Evolutionary conservation across 2,888 invertebrate species (phyloP).

Genomic region (Polyommatus iphigenia): DNA sequence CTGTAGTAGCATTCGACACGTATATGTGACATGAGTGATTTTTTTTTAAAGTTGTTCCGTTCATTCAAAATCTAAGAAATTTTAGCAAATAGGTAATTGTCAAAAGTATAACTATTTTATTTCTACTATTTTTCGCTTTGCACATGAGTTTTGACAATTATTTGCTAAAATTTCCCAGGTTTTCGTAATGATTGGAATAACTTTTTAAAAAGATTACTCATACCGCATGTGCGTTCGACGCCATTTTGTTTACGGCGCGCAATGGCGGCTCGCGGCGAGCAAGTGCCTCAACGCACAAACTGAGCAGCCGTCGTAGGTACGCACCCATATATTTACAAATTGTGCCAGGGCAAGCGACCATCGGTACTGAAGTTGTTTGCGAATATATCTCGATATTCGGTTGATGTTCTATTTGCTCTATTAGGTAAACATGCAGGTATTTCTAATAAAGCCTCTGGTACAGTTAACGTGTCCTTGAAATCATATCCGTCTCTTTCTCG

Average conservation of each 20-base stretch:
- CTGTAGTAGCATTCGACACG: constrained; percentile 16
- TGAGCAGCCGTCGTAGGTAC: constrained; percentile 32
- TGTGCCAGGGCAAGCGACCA: constrained; percentile 39
- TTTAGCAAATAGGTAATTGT: constrained; percentile 36
- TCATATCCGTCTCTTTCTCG: constrained; percentile 35
- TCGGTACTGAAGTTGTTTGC: constrained; percentile 37
- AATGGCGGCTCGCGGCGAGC: constrained; percentile 16
- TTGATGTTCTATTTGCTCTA: constrained; percentile 16
- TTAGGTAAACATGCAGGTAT: not conserved
- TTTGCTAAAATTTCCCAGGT: constrained; percentile 13
- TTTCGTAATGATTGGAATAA: constrained; percentile 18
- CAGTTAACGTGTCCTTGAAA: constrained; percentile 15
- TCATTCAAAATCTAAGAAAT: constrained; percentile 36
- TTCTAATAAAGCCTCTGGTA: constrained; percentile 9
- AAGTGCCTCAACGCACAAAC: constrained; percentile 16
- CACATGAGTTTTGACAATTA: constrained; percentile 16
- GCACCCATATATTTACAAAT: constrained; percentile 40
- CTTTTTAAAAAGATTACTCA: constrained; percentile 20
- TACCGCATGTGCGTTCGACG: constrained; percentile 16
- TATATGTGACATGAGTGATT: constrained; percentile 29
- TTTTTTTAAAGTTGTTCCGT: constrained; percentile 36
- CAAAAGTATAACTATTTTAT: constrained; percentile 35
- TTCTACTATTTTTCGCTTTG: constrained; percentile 18
- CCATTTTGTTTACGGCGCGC: constrained; percentile 20
- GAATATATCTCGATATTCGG: constrained; percentile 13